These are phyloP conservation scores for Otolemur garnettii DNA, from an alignment of 2,113 vertebrate species.

Conservation along the genomic window DNA sequence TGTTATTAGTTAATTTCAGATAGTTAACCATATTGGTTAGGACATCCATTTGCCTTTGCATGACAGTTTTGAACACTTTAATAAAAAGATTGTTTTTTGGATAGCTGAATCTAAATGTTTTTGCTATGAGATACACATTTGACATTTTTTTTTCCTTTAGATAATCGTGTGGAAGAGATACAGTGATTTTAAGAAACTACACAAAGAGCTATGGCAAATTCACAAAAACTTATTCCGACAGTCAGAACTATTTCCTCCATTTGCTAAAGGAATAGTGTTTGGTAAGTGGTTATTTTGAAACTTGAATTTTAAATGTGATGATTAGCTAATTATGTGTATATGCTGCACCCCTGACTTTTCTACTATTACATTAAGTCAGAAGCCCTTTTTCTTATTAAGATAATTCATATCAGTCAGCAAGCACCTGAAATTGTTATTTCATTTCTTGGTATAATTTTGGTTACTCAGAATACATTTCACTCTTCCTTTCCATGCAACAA, in stretches of 20 bases:
- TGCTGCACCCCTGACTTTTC: background rate
- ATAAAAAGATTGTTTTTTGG: background rate
- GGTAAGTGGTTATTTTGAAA: constrained; percentile 90
- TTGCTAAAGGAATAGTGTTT: constrained; percentile 98
- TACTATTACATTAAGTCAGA: background rate
- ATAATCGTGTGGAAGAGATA: constrained; percentile 99
- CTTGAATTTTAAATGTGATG: constrained; percentile 54
- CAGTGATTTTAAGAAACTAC: constrained; percentile 98
- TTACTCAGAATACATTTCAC: background rate
- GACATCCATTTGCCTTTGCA: constrained; percentile 43
- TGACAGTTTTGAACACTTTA: constrained; percentile 35
- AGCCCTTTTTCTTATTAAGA: background rate
- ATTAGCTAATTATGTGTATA: background rate
- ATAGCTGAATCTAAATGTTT: background rate
- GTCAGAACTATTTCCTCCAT: constrained; percentile 97
- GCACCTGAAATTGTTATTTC: background rate
- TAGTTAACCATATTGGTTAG: background rate
- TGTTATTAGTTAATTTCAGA: background rate
- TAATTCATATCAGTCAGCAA: background rate
- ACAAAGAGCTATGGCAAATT: constrained; percentile 97
- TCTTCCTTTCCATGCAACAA: background rate
- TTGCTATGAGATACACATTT: constrained; percentile 22
- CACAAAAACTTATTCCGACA: constrained; percentile 95
- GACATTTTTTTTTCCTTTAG: constrained; percentile 86
- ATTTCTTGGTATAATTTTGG: background rate